Base-by-base conservation (phyloP, 2,113 vertebrate genomes). In the Noctilio leporinus region DNA sequence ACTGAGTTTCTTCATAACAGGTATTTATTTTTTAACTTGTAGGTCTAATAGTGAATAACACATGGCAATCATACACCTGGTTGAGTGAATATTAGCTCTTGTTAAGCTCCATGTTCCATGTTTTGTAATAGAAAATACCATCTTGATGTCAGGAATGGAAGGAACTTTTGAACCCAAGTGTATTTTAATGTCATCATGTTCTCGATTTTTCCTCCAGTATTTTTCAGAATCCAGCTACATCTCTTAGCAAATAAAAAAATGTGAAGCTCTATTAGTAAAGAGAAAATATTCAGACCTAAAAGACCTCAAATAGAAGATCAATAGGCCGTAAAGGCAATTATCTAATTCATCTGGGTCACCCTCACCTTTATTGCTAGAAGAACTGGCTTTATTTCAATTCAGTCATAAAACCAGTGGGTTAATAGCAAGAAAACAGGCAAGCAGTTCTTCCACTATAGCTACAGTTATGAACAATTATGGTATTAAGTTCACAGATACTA, bases 391-490 rank as follows among this genome's bases (percentile, higher is more conserved):
- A 96, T 96, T 97, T 97, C 96, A 97, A 96, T 93, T 82, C 80
- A 88, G 95, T 86, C 97, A 93, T 97, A 96, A 97, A 97, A 94
- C 76, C 33, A 91, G 43, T 77, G 92, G 96, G 93, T 95, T 94
- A 97, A 97, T 97, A 97, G 93, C 92, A 95, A 96, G 95, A 96
- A 97, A 97, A 97, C 97, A 97, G 97, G 95, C 96, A 95, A 97
- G 95, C 81, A 96, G 67, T 95, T 97, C 96, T 93, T 96, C 38
- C 51, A 88, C 75, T 69, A 30, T 35, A 94, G 88, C 70, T 84
- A 85, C 62, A 94, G 95, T 95, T 97, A 97, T 96, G 95, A 93
- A 96, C 95, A 97, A 97, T 97, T 96, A 96, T 86, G 72, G 76
- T 64, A 96, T 97, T 97, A 97, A 80, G 85, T 95, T 97, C 97